These are phyloP conservation scores for Limnephilus marmoratus DNA, from an alignment of 2,888 invertebrate genomes.

Conservation along the genomic window DNA sequence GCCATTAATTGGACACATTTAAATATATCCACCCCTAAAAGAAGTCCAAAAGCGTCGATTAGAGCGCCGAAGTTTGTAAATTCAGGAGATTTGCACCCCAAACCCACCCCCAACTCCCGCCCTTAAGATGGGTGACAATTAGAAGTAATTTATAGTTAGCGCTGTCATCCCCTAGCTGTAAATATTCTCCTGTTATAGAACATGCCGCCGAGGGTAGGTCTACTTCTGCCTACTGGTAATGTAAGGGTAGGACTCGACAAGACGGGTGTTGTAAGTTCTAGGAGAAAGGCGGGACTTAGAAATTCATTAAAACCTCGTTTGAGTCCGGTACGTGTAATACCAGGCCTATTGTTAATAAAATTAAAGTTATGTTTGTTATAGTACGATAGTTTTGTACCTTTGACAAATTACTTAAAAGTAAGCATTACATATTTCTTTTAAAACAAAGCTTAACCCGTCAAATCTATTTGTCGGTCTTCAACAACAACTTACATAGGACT, in stretches of 20 bases:
- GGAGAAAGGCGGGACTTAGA: not conserved
- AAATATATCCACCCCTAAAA: not conserved
- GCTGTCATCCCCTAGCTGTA: conserved; percentile 35
- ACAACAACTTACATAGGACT: too few species aligned
- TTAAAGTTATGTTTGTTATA: not conserved
- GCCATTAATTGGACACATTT: not conserved
- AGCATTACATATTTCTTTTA: too few species aligned
- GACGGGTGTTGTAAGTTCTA: not conserved
- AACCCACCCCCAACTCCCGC: not conserved
- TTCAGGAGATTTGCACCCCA: conserved; percentile 5
- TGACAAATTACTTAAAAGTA: too few species aligned
- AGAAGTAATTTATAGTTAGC: conserved; percentile 39
- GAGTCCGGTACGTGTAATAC: not conserved
- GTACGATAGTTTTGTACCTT: not conserved
- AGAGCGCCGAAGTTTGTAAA: conserved; percentile 21
- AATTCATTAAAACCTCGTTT: conserved; percentile 28
- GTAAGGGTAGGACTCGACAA: not conserved
- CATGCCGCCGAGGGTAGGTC: not conserved
- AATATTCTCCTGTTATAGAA: conserved; percentile 9
- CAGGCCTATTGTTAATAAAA: not conserved
- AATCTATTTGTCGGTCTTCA: too few species aligned
- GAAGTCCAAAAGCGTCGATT: conserved; percentile 18
- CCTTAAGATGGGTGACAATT: conserved; percentile 41
- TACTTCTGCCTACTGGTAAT: not conserved
- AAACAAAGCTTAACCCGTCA: too few species aligned